Conservation (phyloP, 2,797 vertebrate genomes). For the Pelobates cultripes region DNA sequence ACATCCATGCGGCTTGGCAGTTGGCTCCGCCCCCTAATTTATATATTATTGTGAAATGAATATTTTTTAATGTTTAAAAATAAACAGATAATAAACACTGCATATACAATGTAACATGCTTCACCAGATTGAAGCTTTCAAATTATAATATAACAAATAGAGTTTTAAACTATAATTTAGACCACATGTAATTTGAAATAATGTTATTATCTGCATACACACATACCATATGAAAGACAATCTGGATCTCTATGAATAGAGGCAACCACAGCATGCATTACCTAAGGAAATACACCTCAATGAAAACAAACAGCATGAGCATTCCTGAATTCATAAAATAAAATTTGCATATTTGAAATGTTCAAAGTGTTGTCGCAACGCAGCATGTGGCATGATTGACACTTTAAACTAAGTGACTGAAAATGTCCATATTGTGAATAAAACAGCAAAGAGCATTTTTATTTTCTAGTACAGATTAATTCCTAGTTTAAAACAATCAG, state of each 20-base stretch:
- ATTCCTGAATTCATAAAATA: constrained; percentile 10
- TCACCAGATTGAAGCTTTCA: no score
- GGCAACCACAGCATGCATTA: constrained; percentile 9
- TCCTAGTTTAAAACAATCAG: constrained; percentile 33
- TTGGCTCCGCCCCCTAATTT: no score
- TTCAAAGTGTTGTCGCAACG: background rate
- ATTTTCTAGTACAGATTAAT: constrained; percentile 17
- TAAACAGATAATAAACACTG: no score
- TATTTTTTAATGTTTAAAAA: no score
- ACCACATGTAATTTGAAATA: background rate
- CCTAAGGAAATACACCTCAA: background rate
- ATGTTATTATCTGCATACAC: background rate
- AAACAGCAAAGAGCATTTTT: constrained; percentile 16
- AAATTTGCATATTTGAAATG: constrained; percentile 1
- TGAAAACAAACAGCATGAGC: background rate
- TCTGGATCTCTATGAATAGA: background rate
- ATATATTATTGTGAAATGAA: no score
- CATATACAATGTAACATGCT: no score
- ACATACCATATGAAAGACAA: background rate
- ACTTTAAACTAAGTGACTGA: background rate
- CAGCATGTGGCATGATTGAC: constrained; percentile 28
- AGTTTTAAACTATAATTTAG: background rate
- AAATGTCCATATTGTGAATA: constrained; percentile 36
- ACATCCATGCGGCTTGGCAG: no score
- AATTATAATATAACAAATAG: background rate